Conservation (phyloP, 2,113 vertebrate genomes). For the Mobula hypostoma region DNA sequence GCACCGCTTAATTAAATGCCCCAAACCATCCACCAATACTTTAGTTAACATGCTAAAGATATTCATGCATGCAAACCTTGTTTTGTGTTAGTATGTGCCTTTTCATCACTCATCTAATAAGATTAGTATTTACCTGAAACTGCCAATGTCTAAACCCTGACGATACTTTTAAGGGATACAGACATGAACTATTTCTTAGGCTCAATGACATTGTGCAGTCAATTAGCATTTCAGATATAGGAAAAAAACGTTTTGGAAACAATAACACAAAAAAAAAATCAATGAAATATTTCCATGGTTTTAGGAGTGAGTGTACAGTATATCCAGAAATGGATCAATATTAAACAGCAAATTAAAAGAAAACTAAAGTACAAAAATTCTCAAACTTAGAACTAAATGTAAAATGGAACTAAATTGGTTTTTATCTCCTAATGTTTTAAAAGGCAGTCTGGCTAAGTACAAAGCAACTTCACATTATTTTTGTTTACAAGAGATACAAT, state of each 20-base stretch:
- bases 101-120: neutral
- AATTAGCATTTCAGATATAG: neutral
- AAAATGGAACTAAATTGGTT: neutral
- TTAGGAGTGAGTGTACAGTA: neutral
- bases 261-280: neutral
- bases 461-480: neutral
- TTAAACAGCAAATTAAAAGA: neutral
- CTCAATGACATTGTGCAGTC: neutral
- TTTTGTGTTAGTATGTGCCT: constrained; percentile 14
- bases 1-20: neutral
- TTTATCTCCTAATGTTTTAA: neutral
- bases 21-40: neutral
- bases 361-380: neutral
- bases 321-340: neutral
- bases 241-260: neutral
- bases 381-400: neutral
- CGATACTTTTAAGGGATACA: neutral
- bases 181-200: neutral
- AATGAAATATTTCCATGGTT: constrained; percentile 14
- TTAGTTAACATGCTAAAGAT: constrained; percentile 28
- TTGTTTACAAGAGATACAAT: neutral
- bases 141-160: constrained; percentile 24
- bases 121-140: constrained; percentile 13
- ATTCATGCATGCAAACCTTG: constrained; percentile 17
- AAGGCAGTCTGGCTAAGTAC: neutral